Percentiles rank a stretch among this genome's conserved stretches.
These are phyloP conservation scores for Euzophera pinguis DNA, from an alignment of 2,888 invertebrate species.

Conservation along the genomic window DNA sequence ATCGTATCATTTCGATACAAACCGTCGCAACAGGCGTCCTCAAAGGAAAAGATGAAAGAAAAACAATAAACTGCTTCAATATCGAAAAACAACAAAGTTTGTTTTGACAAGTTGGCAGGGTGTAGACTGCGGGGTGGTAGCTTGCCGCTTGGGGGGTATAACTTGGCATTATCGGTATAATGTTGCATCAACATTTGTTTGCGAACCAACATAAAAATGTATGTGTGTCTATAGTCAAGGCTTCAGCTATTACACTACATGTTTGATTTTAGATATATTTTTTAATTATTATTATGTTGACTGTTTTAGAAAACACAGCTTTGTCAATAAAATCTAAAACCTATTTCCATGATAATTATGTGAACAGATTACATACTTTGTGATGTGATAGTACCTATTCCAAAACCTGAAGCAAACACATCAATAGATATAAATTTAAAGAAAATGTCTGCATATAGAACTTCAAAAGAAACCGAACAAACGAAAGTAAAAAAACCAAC, in stretches of 20 bases:
- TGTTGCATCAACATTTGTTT: conserved; percentile 37
- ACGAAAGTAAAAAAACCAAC: not conserved
- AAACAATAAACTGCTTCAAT: conserved; percentile 74
- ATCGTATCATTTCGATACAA: conserved; percentile 39
- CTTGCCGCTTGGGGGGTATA: conserved; percentile 20
- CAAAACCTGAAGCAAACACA: too few relatives aligned
- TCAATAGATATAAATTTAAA: too few relatives aligned
- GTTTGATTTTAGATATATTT: too few relatives aligned
- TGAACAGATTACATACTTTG: too few relatives aligned
- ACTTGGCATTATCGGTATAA: conserved; percentile 38
- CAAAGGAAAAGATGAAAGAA: conserved; percentile 66
- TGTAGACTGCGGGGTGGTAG: conserved; percentile 29
- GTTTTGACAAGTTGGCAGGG: conserved; percentile 54
- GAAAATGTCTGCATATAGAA: too few relatives aligned
- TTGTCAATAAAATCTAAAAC: too few relatives aligned
- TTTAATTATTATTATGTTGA: too few relatives aligned
- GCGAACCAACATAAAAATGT: conserved; percentile 3
- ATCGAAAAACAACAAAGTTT: conserved; percentile 70
- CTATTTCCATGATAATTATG: too few relatives aligned
- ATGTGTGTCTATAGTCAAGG: not conserved
- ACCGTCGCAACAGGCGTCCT: conserved; percentile 37
- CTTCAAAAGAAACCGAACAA: not conserved
- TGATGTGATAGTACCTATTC: too few relatives aligned
- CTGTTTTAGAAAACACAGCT: too few relatives aligned
- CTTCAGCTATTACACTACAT: too few relatives aligned